Evolutionary conservation across 2,888 invertebrate genomes (phyloP).

Genomic region (Drosophila subquinaria): DNA sequence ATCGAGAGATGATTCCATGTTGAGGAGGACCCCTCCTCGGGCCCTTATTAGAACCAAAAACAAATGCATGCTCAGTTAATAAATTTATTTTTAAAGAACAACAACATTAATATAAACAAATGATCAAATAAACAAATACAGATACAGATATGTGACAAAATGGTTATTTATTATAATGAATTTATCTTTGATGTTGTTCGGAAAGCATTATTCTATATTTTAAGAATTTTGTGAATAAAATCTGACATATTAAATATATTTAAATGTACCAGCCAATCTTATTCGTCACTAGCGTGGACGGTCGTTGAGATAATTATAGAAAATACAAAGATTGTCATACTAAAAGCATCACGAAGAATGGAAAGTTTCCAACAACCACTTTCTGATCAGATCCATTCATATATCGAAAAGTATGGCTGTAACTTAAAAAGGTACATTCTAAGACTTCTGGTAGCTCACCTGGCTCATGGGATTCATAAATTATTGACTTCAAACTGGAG

Average conservation of each 20-base stretch:
- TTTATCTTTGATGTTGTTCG: conserved; percentile 67
- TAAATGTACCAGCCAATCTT: not conserved
- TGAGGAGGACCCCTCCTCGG: not conserved
- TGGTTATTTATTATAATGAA: conserved; percentile 19
- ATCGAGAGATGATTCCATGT: not conserved
- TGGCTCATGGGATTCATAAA: no score
- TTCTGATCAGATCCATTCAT: no score
- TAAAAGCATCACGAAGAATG: no score
- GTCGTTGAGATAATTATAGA: no score
- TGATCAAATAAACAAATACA: not conserved
- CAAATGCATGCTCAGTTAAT: conserved; percentile 5
- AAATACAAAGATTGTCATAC: no score
- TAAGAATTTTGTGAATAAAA: conserved; percentile 67
- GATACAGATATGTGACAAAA: conserved; percentile 13
- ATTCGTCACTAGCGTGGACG: no score
- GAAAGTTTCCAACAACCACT: no score
- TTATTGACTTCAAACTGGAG: no score
- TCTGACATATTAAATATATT: conserved; percentile 36
- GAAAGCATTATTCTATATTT: conserved; percentile 45
- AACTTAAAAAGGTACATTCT: no score
- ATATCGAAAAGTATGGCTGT: no score
- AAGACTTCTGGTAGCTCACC: no score
- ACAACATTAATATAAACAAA: not conserved
- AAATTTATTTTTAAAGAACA: conserved; percentile 10
- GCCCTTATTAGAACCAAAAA: not conserved